Base-by-base conservation (phyloP, 2,113 vertebrate genomes). In the Synchiropus splendidus region DNA sequence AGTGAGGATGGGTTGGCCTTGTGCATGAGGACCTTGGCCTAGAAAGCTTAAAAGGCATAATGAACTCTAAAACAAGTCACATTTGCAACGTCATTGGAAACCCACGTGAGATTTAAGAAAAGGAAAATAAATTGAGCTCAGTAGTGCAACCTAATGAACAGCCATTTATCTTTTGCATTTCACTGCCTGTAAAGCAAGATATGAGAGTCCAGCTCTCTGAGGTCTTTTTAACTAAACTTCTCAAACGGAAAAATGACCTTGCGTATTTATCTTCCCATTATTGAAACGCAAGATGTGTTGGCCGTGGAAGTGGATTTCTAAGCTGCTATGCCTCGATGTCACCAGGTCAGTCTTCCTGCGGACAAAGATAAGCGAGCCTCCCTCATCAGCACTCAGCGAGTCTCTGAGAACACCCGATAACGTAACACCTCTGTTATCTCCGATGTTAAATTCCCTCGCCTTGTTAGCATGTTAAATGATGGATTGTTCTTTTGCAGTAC, bases 381-480 rank as follows among this genome's bases (percentile, higher is more conserved):
- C 39, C 42, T 41, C 41, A 14, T 50, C 48, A 45, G 49, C 2
- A 9, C 31, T 38, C 17, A 13, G 61, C 27, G 44, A 58, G 54
- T 67, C 64, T 65, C 55, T 10, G 36, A 64, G 48, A 61, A 21
- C 16, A 27, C 9, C 44, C 6, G 69, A 77, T 82, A 77, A 75
- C 50, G 14, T 32, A 5, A 27, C 56, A 45, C 61, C 69, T 48
- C 53, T 35, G 12, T 75, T 80, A 79, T 78, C 79, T 60, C 40
- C 18, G 34, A 21, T 76, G 74, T 69, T 75, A 54, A 74, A 77
- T 63, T 44, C 58, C 64, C 50, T 50, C 16, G 45, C 58, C 75
- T 78, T 65, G 48, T 82, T 81, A 77, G 65, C 63, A 79, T 72
- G 63, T 57, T 67, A 69, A 59, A 81, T 80, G 78, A 82, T 78